These are phyloP conservation scores for Suillia variegata DNA, from an alignment of 2,888 invertebrate genomes.

Conservation along the genomic window DNA sequence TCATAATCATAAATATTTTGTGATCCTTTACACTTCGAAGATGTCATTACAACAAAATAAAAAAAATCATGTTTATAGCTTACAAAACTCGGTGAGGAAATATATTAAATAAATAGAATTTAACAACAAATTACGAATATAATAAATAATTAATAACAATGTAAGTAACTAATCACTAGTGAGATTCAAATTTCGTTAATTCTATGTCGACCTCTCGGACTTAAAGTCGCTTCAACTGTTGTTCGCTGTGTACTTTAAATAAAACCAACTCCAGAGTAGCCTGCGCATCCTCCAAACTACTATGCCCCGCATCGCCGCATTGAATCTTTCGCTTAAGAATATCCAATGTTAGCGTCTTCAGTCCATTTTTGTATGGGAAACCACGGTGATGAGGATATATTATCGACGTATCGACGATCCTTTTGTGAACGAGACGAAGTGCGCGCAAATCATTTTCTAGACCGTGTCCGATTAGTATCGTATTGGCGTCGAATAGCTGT, in stretches of 20 bases:
- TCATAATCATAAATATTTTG: too few species aligned
- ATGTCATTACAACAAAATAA: too few species aligned
- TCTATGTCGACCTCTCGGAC: too few species aligned
- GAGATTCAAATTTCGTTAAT: too few species aligned
- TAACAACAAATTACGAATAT: too few species aligned
- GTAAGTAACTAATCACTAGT: too few species aligned
- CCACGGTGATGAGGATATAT: constrained; percentile 87
- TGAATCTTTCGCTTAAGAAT: constrained; percentile 84
- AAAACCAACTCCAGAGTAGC: constrained; percentile 89
- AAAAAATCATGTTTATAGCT: too few species aligned
- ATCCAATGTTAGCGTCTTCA: constrained; percentile 77
- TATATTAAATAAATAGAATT: too few species aligned
- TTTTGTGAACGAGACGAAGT: constrained; percentile 80
- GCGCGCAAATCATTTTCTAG: constrained; percentile 92
- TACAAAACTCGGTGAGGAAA: too few species aligned
- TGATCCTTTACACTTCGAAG: too few species aligned
- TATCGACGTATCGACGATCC: constrained; percentile 88
- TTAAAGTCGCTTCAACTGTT: too few species aligned
- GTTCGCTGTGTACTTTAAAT: constrained; percentile 69
- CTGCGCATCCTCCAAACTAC: constrained; percentile 90
- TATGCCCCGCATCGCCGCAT: constrained; percentile 74
- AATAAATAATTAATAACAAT: too few species aligned
- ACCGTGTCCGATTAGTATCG: constrained; percentile 94
- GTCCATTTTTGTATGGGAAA: constrained; percentile 79
- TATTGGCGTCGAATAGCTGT: constrained; percentile 77